Conservation (phyloP, 2,113 vertebrate species). For the Cottus gobio region DNA sequence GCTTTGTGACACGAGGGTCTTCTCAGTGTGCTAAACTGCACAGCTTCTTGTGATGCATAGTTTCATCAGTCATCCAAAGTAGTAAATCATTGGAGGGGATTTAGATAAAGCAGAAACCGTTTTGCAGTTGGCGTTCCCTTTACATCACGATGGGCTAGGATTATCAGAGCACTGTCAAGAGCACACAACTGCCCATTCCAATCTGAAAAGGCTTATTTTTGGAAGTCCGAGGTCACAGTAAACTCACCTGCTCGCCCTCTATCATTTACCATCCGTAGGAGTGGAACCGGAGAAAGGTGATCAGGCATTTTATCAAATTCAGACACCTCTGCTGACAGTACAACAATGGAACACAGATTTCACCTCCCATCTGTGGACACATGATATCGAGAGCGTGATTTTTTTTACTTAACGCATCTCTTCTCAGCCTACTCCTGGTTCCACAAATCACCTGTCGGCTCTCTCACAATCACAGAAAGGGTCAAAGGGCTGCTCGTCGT, state of each 20-base stretch:
- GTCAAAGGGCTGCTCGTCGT: slow-evolving; percentile 77
- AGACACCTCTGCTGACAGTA: slow-evolving; percentile 64
- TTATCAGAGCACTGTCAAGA: slow-evolving; percentile 28
- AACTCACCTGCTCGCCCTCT: slow-evolving; percentile 31
- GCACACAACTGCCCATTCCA: slow-evolving; percentile 18
- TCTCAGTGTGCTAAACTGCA: slow-evolving; percentile 38
- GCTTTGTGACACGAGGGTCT: slow-evolving; percentile 26
- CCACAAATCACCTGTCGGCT: slow-evolving; percentile 61
- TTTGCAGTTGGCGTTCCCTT: slow-evolving; percentile 19
- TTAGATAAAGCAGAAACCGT: slow-evolving; percentile 12
- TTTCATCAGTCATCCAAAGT: slow-evolving; percentile 34
- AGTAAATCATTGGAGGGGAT: slow-evolving; percentile 29
- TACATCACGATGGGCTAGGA: slow-evolving; percentile 6
- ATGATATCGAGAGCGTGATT: slow-evolving; percentile 53
- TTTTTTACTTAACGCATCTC: slow-evolving; percentile 54
- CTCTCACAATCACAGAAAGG: slow-evolving; percentile 17
- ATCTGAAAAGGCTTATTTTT: slow-evolving; percentile 44
- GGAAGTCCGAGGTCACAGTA: slow-evolving; percentile 37
- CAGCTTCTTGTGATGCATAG: slow-evolving; percentile 54
- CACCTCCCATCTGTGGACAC: slow-evolving; percentile 48
- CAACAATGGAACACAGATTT: slow-evolving; percentile 71
- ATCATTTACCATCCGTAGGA: slow-evolving; percentile 47
- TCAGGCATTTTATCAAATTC: slow-evolving; percentile 57
- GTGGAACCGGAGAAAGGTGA: slow-evolving; percentile 51
- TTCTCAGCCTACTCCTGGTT: slow-evolving; percentile 32